A percentile compares a stretch with the other conserved stretches of the same genome.
These are phyloP conservation scores for Drosophila obscura DNA, from an alignment of 1,140 invertebrate species.

Conservation along the genomic window DNA sequence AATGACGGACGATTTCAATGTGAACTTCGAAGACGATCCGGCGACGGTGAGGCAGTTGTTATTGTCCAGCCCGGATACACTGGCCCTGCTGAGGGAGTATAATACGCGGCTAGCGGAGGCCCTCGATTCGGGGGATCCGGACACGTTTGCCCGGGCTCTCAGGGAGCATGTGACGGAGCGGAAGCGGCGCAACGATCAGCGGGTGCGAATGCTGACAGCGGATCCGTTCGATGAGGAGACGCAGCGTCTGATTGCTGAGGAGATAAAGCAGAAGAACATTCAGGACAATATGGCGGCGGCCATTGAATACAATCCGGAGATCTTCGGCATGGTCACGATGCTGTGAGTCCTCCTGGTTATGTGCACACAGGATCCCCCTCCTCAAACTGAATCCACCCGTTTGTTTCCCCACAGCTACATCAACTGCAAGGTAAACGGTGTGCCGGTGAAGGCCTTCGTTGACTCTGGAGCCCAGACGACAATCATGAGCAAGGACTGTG, in stretches of 20 bases:
- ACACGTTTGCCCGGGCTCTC: conserved; percentile 92
- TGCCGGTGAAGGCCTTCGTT: conserved; percentile 98
- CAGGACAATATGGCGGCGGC: conserved; percentile 99
- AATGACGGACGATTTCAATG: conserved; percentile 77
- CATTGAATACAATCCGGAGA: conserved; percentile 99
- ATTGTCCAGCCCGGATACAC: conserved; percentile 95
- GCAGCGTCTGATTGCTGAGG: conserved; percentile 96
- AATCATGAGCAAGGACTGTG: conserved; percentile 96
- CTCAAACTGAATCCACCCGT: not conserved
- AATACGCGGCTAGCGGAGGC: conserved; percentile 97
- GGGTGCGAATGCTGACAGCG: conserved; percentile 92
- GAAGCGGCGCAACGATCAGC: conserved; percentile 91
- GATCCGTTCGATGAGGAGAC: conserved; percentile 98
- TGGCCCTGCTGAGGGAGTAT: conserved; percentile 95
- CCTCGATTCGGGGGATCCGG: conserved; percentile 91
- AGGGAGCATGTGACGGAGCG: conserved; percentile 91
- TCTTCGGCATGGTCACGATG: conserved; percentile 98
- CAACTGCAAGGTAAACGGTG: conserved; percentile 97
- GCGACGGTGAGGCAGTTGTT: conserved; percentile 95
- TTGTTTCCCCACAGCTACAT: conserved; percentile 86
- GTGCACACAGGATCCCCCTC: too few relatives aligned
- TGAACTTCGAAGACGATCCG: conserved; percentile 90
- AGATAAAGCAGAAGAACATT: conserved; percentile 97
- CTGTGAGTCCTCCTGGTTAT: conserved; percentile 85
- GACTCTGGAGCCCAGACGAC: conserved; percentile 98